These are phyloP conservation scores for Nothocercus julius DNA, from an alignment of 2,113 vertebrate genomes.

Conservation along the genomic window DNA sequence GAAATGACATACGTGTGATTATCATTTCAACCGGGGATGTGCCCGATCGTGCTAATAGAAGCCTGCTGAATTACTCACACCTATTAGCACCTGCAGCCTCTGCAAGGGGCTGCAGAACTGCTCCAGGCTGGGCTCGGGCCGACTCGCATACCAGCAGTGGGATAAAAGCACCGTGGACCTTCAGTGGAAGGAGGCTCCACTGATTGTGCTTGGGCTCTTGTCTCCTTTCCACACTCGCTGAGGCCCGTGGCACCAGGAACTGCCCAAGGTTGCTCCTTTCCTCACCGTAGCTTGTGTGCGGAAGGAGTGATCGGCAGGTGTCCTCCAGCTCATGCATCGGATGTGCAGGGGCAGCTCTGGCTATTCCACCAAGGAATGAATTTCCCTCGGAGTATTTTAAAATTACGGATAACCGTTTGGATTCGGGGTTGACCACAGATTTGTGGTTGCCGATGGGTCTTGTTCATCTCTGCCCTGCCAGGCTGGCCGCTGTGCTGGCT, in stretches of 20 bases:
- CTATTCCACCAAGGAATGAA: background rate
- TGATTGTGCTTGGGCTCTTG: background rate
- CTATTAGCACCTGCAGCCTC: background rate
- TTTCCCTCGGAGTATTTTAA: background rate
- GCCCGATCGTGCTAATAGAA: background rate
- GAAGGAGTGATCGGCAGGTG: background rate
- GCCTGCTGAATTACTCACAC: background rate
- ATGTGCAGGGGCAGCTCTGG: background rate
- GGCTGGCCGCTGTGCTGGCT: background rate
- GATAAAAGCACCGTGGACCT: background rate
- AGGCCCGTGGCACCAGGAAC: background rate
- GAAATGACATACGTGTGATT: slow-evolving; percentile 63
- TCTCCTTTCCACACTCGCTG: background rate
- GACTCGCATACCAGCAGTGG: rapidly evolving
- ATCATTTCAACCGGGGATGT: slow-evolving; percentile 53
- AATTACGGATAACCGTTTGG: background rate
- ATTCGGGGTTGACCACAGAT: background rate
- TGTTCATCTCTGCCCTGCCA: background rate
- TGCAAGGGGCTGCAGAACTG: background rate
- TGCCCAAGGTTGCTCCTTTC: background rate
- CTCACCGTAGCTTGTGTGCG: background rate
- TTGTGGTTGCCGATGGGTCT: background rate
- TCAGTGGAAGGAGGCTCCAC: background rate
- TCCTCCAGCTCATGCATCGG: background rate
- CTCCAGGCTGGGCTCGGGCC: background rate